These are phyloP conservation scores for Babyrousa celebensis DNA, from an alignment of 2,797 vertebrate species.

Conservation along the genomic window DNA sequence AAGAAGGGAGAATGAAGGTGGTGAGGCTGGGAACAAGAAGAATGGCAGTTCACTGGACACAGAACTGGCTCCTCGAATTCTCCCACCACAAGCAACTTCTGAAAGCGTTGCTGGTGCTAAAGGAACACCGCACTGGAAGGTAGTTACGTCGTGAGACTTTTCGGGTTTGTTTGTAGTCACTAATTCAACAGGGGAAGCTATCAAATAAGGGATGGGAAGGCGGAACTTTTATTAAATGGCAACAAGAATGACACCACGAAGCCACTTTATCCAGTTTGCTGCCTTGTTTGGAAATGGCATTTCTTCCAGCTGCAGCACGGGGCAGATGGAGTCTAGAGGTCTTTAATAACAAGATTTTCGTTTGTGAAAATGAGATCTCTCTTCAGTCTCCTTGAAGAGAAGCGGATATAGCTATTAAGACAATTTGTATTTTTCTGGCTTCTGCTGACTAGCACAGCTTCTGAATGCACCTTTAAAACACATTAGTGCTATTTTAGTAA, in stretches of 20 bases:
- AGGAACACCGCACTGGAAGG: not conserved
- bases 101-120: not conserved
- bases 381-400: conserved; percentile 23
- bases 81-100: not conserved
- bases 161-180: not conserved
- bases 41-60: not conserved
- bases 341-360: conserved; percentile 20
- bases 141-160: not conserved
- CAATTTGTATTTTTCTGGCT: not conserved
- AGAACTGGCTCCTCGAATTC: not conserved
- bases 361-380: not conserved
- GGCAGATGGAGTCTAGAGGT: not conserved
- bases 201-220: not conserved
- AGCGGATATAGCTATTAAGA: not conserved
- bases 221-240: not conserved
- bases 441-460: not conserved
- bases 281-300: not conserved
- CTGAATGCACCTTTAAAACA: not conserved
- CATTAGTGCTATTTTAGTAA: not conserved
- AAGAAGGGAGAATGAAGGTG: not conserved
- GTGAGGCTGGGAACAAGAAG: not conserved
- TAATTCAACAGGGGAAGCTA: not conserved
- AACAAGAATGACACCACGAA: no score
- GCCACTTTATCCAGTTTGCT: not conserved
- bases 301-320: not conserved